Evolutionary conservation across 2,888 invertebrate genomes (phyloP), one percentile per base, ranked within the genome.

Genomic region (Yponomeuta evonymella): DNA sequence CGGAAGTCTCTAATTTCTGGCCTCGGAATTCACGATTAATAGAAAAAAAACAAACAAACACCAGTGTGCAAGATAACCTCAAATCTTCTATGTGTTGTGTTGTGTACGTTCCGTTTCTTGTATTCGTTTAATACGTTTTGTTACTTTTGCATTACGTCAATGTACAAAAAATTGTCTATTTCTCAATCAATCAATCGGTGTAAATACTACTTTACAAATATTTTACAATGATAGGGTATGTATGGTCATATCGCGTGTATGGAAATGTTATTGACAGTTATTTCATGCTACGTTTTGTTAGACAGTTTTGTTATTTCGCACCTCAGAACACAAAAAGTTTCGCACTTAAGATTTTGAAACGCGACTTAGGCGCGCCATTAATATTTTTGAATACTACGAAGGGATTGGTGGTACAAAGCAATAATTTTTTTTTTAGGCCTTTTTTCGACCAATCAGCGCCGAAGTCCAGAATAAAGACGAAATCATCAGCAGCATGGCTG

Each of bases 401-500:
- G 72, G 79, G 81, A 91, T 92, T 92, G 90, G 92, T 79, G 72
- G 79, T 81, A 71, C 43, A 2, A 63, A 74, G 74, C 78, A 78
- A 83, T 76, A 76, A 71, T 76, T 74, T 84, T 86, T 88, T 88
- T 87, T 85, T 81, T 78, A 75, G 75, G 72, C 77, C 73, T 71
- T 72, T 74, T 80, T 83, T 87, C 83, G 81, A 87, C 95, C 95
- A 95, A 95, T 95, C 93, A 90, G 93, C 92, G 88, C 80, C 81
- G 92, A 93, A 93, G 93, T 92, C 93, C 93, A 94, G 94, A 94
- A 95, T 95, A 96, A 96, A 96, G 95, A 95, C 95, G 94, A 95
- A 94, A 94, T 95, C 95, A 94, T 94, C 94, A 94, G 94, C 96
- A 96, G 96, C 95, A 97, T 97, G 96, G 97, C 96, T 96, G 97